Base-by-base conservation (phyloP, 2,797 vertebrate genomes). In the Novumbra hubbsi region DNA sequence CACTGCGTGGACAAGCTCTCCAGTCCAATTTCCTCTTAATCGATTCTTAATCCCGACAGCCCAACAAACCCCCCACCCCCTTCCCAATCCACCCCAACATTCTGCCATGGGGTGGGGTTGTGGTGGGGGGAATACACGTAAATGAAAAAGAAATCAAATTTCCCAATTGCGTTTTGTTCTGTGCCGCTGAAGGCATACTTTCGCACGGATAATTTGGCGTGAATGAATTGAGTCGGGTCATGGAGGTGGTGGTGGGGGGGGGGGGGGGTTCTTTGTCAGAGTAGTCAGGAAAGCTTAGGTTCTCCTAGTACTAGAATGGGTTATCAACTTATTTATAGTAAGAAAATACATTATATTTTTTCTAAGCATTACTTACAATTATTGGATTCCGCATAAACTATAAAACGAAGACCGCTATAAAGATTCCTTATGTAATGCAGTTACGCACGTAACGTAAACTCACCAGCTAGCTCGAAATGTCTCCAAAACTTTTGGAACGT, bases 21-120 rank as follows among this genome's bases (percentile, higher is more conserved):
- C 72, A 75, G 84, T 90, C 83, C 88, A 87, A 84, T 90, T 91
- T 89, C 80, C 81, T 85, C 83, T 87, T 88, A 90, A 91, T 91
- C 80, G 87, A 92, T 90, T 91, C 84, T 80, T 93, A 92, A 91
- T 92, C 89, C 85, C 76, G 24, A 24, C 55, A 60, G 24, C 55
- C 55, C 55, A 19, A 19, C 55, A 1, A 19, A n/a, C n/a, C 50
- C 21, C 52, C 21, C 7, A 7, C 52, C 9, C 55, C 21, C 21
- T 17, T 24, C 3, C 55, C 21, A 60, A 24, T 60, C 55, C 21
- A 60, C 21, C 55, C n/a, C 55, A 6, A 60, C 55, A 60, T 60
- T 60, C 55, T 60, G 55, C 55, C 24, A 21, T 3, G 24, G 3
- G 21, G 55, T 9, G 52, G 8, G n/a, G 19, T n/a, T 11, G 52